Evolutionary conservation across 2,888 invertebrate genomes (phyloP), one percentile per base, ranked within the genome.

Genomic region (Pseudanteris insignis): DNA sequence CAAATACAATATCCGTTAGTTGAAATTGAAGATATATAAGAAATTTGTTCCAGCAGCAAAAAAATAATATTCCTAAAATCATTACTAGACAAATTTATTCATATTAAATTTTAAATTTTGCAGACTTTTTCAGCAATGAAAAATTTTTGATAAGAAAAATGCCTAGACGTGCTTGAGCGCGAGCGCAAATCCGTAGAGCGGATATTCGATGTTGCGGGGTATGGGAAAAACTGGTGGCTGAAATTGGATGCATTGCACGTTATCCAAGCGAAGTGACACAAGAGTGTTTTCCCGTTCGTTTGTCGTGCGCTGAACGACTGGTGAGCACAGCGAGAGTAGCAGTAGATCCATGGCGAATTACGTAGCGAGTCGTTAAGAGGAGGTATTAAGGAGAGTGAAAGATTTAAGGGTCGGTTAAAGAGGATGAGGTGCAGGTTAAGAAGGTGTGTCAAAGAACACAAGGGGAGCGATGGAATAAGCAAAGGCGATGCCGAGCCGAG

Each of bases 361-460:
- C 53, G 43, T 34, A 60, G 41, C 51, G 33, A 47, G 47, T 60
- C 47, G 54, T 53, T 48, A 60, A 48, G 47, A 51, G 40, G 12
- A 43, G 51, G 58, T 51, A 59, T 51, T 59, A 59, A 59, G 58
- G 25, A 59, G 58, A 59, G 58, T 51, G 60, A 53, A 60, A 60
- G 60, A 60, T 60, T 60, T 60, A 54, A 60, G 54, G 60, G 60
- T 60, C 54, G 60, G 53, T 54, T 50, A 34, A 61, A 48, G n/a
- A 54, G 53, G 48, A 61, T 44, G 54, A 61, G 60, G 54, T 44
- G 48, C 53, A 61, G 60, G 60, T 48, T 61, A 54, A 47, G 48
- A 61, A 54, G 60, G 60, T 61, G 54, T 61, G 60, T 61, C 60
- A 61, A 54, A 54, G 53, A 54, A 61, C 54, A 54, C 47, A 41